These are phyloP conservation scores for Galbula dea DNA, from an alignment of 2,113 vertebrate genomes.

Conservation along the genomic window DNA sequence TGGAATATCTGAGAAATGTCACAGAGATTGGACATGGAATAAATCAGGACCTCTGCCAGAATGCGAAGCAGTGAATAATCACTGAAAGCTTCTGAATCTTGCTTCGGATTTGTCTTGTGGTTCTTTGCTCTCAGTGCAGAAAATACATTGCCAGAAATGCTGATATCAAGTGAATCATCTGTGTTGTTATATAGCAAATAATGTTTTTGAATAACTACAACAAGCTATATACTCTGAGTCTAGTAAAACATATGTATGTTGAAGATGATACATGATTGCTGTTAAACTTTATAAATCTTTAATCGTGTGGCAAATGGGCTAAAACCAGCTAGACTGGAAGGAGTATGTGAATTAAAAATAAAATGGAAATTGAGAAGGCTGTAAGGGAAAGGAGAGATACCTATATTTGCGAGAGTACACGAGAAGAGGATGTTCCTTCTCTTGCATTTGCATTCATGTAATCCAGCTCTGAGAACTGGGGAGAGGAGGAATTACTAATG, in stretches of 20 bases:
- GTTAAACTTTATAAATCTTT: constrained; percentile 45
- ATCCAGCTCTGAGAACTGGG: neutral
- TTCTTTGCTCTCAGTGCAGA: neutral
- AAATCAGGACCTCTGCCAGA: neutral
- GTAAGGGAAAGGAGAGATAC: neutral
- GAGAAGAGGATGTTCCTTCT: neutral
- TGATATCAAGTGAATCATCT: constrained; percentile 5
- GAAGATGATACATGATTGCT: constrained; percentile 30
- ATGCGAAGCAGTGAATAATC: neutral
- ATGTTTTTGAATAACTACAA: constrained; percentile 7
- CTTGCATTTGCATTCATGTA: neutral
- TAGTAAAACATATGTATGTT: neutral
- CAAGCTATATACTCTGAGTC: neutral
- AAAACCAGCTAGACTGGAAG: constrained; percentile 22
- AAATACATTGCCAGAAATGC: neutral
- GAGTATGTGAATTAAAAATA: constrained; percentile 24
- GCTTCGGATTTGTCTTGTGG: neutral
- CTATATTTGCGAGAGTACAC: neutral
- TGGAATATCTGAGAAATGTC: neutral
- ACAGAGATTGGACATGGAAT: neutral
- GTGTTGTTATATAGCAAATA: neutral
- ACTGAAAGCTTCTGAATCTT: neutral
- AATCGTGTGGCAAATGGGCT: constrained; percentile 30
- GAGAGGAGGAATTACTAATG: neutral
- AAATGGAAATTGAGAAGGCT: constrained; percentile 21